A percentile compares a stretch with the other conserved stretches of the same genome.
Conservation (phyloP, 2,113 vertebrate genomes). For the Cololabis saira region DNA sequence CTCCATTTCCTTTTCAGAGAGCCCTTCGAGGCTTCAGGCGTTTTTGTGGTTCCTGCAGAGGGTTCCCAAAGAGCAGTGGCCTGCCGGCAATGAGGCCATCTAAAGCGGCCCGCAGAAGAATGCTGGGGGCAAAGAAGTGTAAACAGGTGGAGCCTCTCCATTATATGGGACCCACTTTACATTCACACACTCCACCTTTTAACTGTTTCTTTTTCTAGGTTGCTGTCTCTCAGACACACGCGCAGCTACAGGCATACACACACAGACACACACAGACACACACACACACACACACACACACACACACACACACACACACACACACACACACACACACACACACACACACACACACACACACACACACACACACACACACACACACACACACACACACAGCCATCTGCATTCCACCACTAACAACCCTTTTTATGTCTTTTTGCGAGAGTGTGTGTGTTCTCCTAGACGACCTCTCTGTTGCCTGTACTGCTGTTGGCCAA, state of each 20-base stretch:
- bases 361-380: neutral
- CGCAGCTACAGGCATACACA: conserved; percentile 2
- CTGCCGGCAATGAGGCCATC: conserved; percentile 82
- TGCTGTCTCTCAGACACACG: conserved; percentile 12
- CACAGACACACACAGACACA: conserved; percentile 23
- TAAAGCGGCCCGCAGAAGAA: conserved; percentile 83
- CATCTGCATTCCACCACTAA: conserved; percentile 43
- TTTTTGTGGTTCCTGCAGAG: conserved; percentile 66
- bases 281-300: conserved; percentile 20
- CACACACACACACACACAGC: conserved; percentile 20
- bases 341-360: too few relatives aligned
- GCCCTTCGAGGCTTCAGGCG: conserved; percentile 57
- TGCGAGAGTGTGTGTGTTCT: neutral
- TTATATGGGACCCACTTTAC: conserved; percentile 75
- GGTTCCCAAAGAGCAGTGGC: conserved; percentile 82
- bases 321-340: conserved; percentile 1
- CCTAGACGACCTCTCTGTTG: conserved; percentile 24
- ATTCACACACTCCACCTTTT: conserved; percentile 44
- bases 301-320: conserved; percentile 15
- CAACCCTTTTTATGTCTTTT: neutral
- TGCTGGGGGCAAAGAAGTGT: conserved; percentile 86
- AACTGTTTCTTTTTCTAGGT: conserved; percentile 48
- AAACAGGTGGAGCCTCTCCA: conserved; percentile 91
- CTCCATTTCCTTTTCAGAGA: conserved; percentile 68
- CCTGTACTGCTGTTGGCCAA: conserved; percentile 52